Conservation (phyloP, 2,113 vertebrate species). For the Campylorhamphus procurvoides region DNA sequence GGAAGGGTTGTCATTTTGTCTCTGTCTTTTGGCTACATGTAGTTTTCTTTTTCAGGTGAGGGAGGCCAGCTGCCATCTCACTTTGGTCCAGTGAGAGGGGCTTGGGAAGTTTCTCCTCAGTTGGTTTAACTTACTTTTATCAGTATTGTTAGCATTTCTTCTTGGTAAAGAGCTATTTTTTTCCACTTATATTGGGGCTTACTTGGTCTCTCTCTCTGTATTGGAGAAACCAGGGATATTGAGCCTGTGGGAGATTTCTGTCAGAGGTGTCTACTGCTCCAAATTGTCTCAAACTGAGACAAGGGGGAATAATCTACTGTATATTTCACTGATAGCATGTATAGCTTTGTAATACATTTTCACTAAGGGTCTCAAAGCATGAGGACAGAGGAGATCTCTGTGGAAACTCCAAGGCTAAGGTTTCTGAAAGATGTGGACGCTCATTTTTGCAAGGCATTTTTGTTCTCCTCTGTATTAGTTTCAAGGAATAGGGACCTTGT, state of each 20-base stretch:
- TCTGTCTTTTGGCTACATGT: background rate
- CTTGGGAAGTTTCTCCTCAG: background rate
- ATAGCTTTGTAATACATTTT: background rate
- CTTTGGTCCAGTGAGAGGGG: background rate
- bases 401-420: background rate
- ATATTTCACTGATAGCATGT: background rate
- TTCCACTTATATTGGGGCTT: background rate
- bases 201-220: background rate
- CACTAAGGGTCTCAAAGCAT: background rate
- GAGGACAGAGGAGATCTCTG: background rate
- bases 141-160: background rate
- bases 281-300: background rate
- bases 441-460: background rate
- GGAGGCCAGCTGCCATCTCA: background rate
- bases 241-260: background rate
- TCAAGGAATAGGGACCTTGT: background rate
- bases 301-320: background rate
- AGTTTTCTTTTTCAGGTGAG: background rate
- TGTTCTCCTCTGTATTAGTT: background rate
- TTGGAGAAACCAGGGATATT: background rate
- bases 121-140: background rate
- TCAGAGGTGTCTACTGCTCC: background rate
- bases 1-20: background rate
- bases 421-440: background rate
- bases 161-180: background rate